Evolutionary conservation across 2,797 vertebrate genomes (phyloP).

Genomic region (Rhinoraja longicauda): DNA sequence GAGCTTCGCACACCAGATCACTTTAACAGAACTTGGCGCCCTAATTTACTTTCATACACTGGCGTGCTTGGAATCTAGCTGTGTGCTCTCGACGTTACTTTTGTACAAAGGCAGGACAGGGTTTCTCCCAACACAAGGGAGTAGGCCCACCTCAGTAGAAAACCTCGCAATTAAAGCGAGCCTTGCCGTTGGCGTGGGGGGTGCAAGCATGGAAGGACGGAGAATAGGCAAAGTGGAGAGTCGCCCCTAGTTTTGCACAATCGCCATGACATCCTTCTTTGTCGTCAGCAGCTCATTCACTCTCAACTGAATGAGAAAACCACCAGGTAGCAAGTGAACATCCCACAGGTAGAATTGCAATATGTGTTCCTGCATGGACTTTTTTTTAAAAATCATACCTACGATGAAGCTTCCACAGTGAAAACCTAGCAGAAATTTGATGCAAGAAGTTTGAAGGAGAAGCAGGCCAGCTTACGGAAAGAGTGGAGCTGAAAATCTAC

Average conservation of each 20-base stretch:
- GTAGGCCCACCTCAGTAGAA: background rate
- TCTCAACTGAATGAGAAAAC: background rate
- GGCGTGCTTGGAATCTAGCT: background rate
- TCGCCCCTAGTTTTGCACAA: background rate
- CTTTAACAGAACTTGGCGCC: background rate
- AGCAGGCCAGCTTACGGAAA: background rate
- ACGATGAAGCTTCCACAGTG: background rate
- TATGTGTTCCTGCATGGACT: background rate
- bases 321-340: background rate
- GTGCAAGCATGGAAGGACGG: background rate
- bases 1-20: constrained; percentile 4
- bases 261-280: background rate
- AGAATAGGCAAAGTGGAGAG: background rate
- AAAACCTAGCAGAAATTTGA: background rate
- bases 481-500: background rate
- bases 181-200: background rate
- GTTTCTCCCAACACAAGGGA: background rate
- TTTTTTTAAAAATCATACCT: background rate
- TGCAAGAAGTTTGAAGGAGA: background rate
- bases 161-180: background rate
- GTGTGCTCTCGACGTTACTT: background rate
- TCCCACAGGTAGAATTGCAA: background rate
- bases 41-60: background rate
- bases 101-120: background rate
- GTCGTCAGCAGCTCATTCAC: background rate